phyloP scores from a whole-genome alignment of 1,140 invertebrate species.

The Pygmarrhopalites habei region DNA sequence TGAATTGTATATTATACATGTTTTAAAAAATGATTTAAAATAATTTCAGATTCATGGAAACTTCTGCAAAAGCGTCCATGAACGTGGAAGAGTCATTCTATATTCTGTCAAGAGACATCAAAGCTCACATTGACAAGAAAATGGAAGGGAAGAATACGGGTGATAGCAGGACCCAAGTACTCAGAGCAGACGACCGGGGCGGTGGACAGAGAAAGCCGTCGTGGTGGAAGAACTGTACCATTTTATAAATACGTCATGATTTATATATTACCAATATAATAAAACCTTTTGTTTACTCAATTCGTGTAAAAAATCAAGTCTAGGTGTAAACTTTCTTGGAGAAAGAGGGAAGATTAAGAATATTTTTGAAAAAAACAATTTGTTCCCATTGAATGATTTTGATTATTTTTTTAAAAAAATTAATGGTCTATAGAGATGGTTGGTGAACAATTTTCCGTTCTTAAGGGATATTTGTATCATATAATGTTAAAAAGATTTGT shows the following conservation, averaged over 20 bases:
- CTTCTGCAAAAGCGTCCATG: conserved; percentile 81
- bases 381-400: too few species aligned
- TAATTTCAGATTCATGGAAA: conserved; percentile 67
- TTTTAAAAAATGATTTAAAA: conserved; percentile 5
- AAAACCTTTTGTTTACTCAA: conserved; percentile 13
- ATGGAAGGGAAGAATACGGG: conserved; percentile 50
- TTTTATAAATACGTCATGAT: conserved; percentile 25
- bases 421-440: too few species aligned
- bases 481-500: too few species aligned
- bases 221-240: conserved; percentile 29
- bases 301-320: background rate
- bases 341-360: too few species aligned
- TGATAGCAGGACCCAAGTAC: background rate
- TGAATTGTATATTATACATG: background rate
- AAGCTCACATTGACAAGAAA: conserved; percentile 92
- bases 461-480: too few species aligned
- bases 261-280: conserved; percentile 23
- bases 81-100: conserved; percentile 89
- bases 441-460: too few species aligned
- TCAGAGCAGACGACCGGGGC: conserved; percentile 10
- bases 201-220: conserved; percentile 13
- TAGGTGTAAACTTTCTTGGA: too few species aligned
- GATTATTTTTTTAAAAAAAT: too few species aligned
- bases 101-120: conserved; percentile 86
- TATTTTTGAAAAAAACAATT: too few species aligned